These are phyloP conservation scores for Misgurnus anguillicaudatus DNA, from an alignment of 2,113 vertebrate species.

Conservation along the genomic window DNA sequence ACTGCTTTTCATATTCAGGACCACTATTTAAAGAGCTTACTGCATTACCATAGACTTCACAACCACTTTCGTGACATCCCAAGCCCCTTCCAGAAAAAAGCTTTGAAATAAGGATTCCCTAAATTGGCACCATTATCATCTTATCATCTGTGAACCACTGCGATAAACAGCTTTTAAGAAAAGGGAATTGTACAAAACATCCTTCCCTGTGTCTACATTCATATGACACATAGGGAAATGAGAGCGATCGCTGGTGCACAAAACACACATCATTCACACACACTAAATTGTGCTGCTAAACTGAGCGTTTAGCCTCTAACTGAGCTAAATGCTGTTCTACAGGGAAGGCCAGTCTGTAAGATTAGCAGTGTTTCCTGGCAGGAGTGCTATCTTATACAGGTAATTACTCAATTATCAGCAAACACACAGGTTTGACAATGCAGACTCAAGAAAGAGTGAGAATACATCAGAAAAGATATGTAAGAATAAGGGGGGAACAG, in stretches of 20 bases:
- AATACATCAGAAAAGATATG: slow-evolving; percentile 4
- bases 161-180: slow-evolving; percentile 42
- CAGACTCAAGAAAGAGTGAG: slow-evolving; percentile 20
- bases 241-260: slow-evolving; percentile 37
- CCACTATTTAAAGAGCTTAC: slow-evolving; percentile 49
- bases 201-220: slow-evolving; percentile 22
- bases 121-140: slow-evolving; percentile 47
- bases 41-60: slow-evolving; percentile 24
- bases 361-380: slow-evolving; percentile 60
- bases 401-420: slow-evolving; percentile 75
- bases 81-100: slow-evolving; percentile 2
- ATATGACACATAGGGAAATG: slow-evolving; percentile 44
- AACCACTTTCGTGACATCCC: slow-evolving; percentile 17
- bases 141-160: slow-evolving; percentile 40
- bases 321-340: slow-evolving; percentile 56
- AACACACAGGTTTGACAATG: slow-evolving; percentile 67
- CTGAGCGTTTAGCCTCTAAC: slow-evolving; percentile 60
- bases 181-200: slow-evolving; percentile 28
- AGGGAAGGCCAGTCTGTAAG: slow-evolving; percentile 50
- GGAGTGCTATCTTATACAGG: slow-evolving; percentile 71
- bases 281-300: slow-evolving; percentile 54
- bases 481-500: neutral
- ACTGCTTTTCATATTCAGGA: slow-evolving; percentile 67
- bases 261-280: slow-evolving; percentile 30
- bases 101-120: slow-evolving; percentile 16